These are phyloP conservation scores for Opisthocomus hoazin DNA, from an alignment of 2,113 vertebrate species.

Conservation along the genomic window DNA sequence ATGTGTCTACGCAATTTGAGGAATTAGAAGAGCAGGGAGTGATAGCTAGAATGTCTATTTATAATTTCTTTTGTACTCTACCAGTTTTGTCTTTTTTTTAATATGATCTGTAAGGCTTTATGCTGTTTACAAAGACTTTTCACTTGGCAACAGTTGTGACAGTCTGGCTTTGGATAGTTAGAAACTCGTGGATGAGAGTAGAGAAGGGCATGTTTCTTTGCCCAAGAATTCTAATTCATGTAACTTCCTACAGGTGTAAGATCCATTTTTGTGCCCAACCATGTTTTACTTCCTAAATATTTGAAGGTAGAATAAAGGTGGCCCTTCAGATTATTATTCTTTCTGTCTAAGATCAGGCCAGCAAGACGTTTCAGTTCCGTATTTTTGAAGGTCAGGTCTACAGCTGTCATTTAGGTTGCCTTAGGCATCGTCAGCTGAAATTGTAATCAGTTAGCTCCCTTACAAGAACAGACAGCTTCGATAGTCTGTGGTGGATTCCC, in stretches of 20 bases:
- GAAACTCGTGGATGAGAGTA: not conserved
- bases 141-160: not conserved
- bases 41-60: not conserved
- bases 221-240: not conserved
- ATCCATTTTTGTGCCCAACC: not conserved
- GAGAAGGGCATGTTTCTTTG: not conserved
- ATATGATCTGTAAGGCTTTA: not conserved
- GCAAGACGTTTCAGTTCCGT: not conserved
- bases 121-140: not conserved
- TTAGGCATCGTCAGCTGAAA: not conserved
- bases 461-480: not conserved
- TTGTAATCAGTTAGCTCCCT: not conserved
- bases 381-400: not conserved
- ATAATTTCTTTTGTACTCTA: not conserved
- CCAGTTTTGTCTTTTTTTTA: not conserved
- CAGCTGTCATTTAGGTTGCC: not conserved
- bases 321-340: not conserved
- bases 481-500: not conserved
- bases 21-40: not conserved
- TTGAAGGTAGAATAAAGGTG: not conserved
- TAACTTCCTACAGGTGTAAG: not conserved
- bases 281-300: not conserved
- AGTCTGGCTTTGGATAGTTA: not conserved
- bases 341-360: not conserved
- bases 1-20: not conserved